These are phyloP conservation scores for Capreolus pygargus DNA, from an alignment of 2,113 vertebrate species.

Conservation along the genomic window DNA sequence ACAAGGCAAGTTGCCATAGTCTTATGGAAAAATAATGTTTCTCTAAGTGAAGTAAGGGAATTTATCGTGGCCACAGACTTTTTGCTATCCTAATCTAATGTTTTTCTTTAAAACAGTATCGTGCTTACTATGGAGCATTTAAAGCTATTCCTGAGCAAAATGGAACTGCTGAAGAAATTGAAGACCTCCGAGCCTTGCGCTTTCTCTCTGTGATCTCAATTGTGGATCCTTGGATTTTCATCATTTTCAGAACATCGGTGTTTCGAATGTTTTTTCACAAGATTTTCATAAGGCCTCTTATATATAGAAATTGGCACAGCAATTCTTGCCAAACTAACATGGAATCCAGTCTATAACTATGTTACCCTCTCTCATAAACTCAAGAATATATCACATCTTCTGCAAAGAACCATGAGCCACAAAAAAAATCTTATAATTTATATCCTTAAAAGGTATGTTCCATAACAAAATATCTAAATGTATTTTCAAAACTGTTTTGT, in stretches of 20 bases:
- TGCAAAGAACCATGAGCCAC: neutral
- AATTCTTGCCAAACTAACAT: neutral
- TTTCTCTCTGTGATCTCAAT: constrained; percentile 86
- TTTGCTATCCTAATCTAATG: neutral
- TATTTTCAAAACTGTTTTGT: neutral
- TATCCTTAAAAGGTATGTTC: neutral
- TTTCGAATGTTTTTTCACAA: constrained; percentile 80
- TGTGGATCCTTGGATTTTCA: constrained; percentile 87
- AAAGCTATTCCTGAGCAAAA: neutral
- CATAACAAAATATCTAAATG: neutral
- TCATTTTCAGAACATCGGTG: constrained; percentile 85
- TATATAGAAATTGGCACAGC: constrained; percentile 8
- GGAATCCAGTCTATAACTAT: constrained; percentile 62
- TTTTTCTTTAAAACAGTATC: constrained; percentile 75
- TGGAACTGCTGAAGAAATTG: constrained; percentile 53
- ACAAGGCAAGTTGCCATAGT: neutral
- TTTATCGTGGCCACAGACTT: neutral
- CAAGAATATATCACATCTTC: neutral
- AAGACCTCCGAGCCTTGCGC: constrained; percentile 81
- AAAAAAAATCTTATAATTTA: neutral
- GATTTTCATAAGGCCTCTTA: constrained; percentile 70
- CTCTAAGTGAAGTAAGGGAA: neutral
- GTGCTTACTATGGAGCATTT: constrained; percentile 80
- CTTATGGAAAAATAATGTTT: neutral
- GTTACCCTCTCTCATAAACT: neutral